Evolutionary conservation across 2,888 invertebrate genomes (phyloP), one percentile per base, ranked within the genome.

Genomic region (Strigamia maritima): DNA sequence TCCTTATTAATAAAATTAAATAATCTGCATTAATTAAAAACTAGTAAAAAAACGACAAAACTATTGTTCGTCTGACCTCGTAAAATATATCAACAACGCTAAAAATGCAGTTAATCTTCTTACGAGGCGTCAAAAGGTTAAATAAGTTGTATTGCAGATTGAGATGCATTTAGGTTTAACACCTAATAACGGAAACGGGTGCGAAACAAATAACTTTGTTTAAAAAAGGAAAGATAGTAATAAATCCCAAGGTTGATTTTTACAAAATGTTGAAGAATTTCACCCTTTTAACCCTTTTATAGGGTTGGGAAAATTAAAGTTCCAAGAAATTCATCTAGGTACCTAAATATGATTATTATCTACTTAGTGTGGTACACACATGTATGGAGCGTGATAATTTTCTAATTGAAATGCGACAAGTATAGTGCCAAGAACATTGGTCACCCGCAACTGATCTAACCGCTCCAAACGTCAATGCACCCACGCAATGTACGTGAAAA

Each of bases 161-260:
- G n/a, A 70, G 60, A 70, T 70, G 70, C 70, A 70, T 70, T 70
- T 70, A 70, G 70, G 70, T 70, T 70, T 70, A 54, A 70, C 28
- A 70, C 70, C 70, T 12, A 28, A 6, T 35, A 35, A 22, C 22
- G 60, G 70, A 26, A 70, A 26, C 24, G 24, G 70, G 28, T 28
- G 70, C 10, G 28, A 28, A 1, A n/a, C 10, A 49, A 35, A 35
- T 35, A 10, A 35, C 35, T 35, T 35, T n/a, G n/a, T n/a, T n/a
- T 35, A 8, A 35, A 35, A 35, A 35, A 35, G 7, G 0, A 35
- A 6, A 4, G 6, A 6, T 35, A 35, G 10, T 35, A 35, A 35
- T 19, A n/a, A 44, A n/a, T 44, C n/a, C 22, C 60, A 65, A 65
- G 60, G 60, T 22, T 65, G 60, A 12, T n/a, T 10, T 26, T 26